Evolutionary conservation across 1,140 invertebrate species (phyloP), one percentile per base, ranked within the genome.

Genomic region (Brachionus calyciflorus): DNA sequence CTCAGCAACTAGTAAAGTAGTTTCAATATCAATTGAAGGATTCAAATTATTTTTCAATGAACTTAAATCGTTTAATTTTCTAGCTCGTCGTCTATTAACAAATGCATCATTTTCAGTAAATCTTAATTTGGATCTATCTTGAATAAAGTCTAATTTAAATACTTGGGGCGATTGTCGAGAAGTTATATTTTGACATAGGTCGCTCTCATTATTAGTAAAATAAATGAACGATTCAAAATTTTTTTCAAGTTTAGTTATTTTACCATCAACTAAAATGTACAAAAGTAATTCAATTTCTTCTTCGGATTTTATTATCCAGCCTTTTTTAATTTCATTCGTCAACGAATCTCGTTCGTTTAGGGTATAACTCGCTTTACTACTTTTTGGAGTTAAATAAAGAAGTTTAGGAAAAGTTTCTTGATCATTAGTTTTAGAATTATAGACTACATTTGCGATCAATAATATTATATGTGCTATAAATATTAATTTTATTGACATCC

Each of bases 361-460:
- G 10, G 69, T 73, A 51, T 73, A 30, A 46, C 30, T 40, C 17
- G 46, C 12, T 19, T 33, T 9, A 12, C 26, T n/a, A 21, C 10
- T 55, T 51, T 51, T 49, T 3, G 69, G 69, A 2, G 46, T 37
- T 12, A 49, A 40, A 21, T 73, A 51, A 2, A 73, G 14, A 40
- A 73, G 44, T 53, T 30, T 65, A 10, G 60, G 60, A 65, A 24
- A 65, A n/a, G n/a, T n/a, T n/a, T n/a, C n/a, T n/a, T n/a, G n/a
- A n/a, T n/a, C n/a, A n/a, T n/a, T n/a, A n/a, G n/a, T n/a, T n/a
- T n/a, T n/a, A n/a, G n/a, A n/a, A n/a, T n/a, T n/a, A n/a, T n/a
- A n/a, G n/a, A n/a, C n/a, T n/a, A n/a, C n/a, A n/a, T n/a, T n/a
- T n/a, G n/a, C n/a, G n/a, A n/a, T n/a, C n/a, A n/a, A n/a, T n/a